These are phyloP conservation scores for Athene noctua DNA, from an alignment of 2,113 vertebrate species.

Conservation along the genomic window DNA sequence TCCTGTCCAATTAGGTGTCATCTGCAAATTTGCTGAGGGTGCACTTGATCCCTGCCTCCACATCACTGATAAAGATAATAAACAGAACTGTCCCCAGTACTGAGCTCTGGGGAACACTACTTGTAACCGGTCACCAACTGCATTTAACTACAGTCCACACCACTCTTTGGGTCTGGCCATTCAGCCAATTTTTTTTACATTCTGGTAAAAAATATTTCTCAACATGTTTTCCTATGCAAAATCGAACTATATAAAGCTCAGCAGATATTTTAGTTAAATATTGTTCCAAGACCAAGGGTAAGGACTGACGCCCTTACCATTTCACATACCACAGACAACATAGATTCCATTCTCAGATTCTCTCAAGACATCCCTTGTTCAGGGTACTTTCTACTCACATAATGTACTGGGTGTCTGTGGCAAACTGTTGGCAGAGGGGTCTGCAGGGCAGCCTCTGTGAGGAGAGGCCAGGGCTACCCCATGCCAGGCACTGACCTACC, in stretches of 20 bases:
- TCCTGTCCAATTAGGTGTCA: background rate
- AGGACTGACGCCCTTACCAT: accelerated
- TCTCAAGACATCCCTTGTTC: background rate
- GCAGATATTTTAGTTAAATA: background rate
- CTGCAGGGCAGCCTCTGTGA: background rate
- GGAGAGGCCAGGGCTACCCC: background rate
- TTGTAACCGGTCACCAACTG: background rate
- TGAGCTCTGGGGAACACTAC: background rate
- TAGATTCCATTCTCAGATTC: background rate
- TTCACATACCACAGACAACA: accelerated
- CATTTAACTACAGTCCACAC: background rate
- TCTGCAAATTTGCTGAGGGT: background rate
- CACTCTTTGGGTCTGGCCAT: background rate
- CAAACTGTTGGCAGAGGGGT: accelerated
- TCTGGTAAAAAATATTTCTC: background rate
- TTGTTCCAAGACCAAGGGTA: background rate
- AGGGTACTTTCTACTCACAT: background rate
- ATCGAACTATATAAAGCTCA: background rate
- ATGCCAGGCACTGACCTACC: accelerated
- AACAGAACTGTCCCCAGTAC: background rate
- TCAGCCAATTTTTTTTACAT: background rate
- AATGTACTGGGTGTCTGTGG: background rate
- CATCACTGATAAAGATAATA: background rate
- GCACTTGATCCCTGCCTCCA: background rate
- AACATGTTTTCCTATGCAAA: background rate